Conservation (phyloP, 2,797 vertebrate species). For the Sebastes kiyomatsui region DNA sequence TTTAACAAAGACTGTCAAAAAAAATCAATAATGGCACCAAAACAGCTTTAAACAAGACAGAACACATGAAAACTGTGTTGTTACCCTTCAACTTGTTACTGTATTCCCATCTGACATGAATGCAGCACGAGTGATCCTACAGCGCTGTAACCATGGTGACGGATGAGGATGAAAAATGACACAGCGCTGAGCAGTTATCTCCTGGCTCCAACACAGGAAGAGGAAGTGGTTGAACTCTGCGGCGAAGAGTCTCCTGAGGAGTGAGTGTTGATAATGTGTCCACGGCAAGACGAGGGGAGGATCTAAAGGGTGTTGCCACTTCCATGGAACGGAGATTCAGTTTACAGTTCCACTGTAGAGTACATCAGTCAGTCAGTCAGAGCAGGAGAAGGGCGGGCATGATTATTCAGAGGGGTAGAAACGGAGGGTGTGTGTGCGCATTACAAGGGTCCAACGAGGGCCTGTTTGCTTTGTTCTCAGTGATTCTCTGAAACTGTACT, state of each 20-base stretch:
- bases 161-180: constrained; percentile 41
- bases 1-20: not conserved
- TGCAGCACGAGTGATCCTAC: constrained; percentile 47
- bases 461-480: constrained; percentile 46
- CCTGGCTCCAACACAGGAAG: constrained; percentile 56
- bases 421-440: constrained; percentile 19
- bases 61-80: not conserved
- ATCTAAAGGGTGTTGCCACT: constrained; percentile 10
- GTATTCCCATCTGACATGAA: constrained; percentile 49
- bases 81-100: not conserved
- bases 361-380: constrained; percentile 8
- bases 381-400: constrained; percentile 14
- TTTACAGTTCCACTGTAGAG: constrained; percentile 19
- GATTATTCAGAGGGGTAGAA: constrained; percentile 19
- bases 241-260: constrained; percentile 44
- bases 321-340: constrained; percentile 15
- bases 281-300: not conserved
- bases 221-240: constrained; percentile 57
- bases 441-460: constrained; percentile 12
- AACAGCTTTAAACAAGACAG: not conserved
- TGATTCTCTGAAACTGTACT: constrained; percentile 59
- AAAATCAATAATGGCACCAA: not conserved
- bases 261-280: constrained; percentile 38
- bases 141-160: constrained; percentile 23
- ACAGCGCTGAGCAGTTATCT: constrained; percentile 47